Evolutionary conservation across 2,113 vertebrate species (phyloP).

Genomic region (Cettia cetti): DNA sequence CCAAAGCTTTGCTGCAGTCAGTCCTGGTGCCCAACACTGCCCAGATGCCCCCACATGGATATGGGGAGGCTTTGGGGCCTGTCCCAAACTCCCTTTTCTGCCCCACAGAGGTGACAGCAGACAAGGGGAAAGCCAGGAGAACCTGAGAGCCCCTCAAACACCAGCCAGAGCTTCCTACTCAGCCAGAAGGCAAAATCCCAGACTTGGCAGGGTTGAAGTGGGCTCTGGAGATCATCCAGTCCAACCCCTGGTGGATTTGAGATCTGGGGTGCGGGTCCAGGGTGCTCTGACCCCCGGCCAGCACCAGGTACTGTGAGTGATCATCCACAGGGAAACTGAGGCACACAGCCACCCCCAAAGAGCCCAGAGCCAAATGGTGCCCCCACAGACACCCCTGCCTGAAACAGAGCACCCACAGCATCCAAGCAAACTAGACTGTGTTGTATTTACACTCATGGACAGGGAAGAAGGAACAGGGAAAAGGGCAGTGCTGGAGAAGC

Average conservation of each 20-base stretch:
- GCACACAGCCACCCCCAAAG: neutral
- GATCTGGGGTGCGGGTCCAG: fast-evolving
- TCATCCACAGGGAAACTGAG: neutral
- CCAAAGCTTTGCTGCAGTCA: neutral
- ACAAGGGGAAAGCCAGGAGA: neutral
- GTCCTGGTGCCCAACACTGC: neutral
- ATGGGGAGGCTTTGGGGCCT: no score
- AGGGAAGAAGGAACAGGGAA: slow-evolving; percentile 52
- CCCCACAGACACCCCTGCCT: fast-evolving
- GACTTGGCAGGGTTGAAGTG: neutral
- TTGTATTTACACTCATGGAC: slow-evolving; percentile 85
- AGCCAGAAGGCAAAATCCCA: neutral
- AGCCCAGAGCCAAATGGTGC: neutral
- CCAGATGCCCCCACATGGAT: fast-evolving
- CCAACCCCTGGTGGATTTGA: neutral
- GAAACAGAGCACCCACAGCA: slow-evolving; percentile 73
- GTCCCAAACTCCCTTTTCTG: neutral
- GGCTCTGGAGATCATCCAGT: neutral
- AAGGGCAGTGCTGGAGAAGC: neutral
- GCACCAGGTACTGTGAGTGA: no score
- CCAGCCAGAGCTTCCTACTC: neutral
- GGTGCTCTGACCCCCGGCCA: fast-evolving
- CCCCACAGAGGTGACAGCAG: neutral
- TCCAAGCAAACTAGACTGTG: slow-evolving; percentile 88
- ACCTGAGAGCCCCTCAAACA: neutral